Evolutionary conservation across 2,113 vertebrate genomes (phyloP), one percentile per base, ranked within the genome.

Genomic region (Terrapene triunguis): DNA sequence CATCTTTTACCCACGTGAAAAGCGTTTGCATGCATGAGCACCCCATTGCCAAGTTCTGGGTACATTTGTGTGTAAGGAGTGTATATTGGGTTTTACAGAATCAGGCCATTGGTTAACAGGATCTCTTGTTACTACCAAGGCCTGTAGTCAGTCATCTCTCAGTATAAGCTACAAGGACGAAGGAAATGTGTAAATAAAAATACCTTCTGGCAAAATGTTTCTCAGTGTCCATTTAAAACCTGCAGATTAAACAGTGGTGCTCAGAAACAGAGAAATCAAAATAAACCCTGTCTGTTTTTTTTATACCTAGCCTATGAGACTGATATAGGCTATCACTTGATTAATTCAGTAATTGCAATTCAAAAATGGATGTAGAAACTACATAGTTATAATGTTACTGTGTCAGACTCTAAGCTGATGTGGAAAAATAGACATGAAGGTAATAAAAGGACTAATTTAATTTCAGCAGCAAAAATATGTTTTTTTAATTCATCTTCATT

Each of bases 401-500:
- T 82, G 10, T 96, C 22, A 90, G 50, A 87, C 16, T 84, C 22
- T 54, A 90, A 93, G n/a, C 57, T 94, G 42, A 38, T 88, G 3
- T 62, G 19, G 80, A 62, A 90, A 87, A 83, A 62, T 32, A 80
- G 80, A 82, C 53, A 24, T 35, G 25, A 54, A 79, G 90, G 32
- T 85, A 96, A 62, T 87, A 21, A 88, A 89, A 97, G 78, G 2
- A 9, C 13, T 82, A 59, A 8, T 96, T 96, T 88, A 83, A 91
- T 87, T 92, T 94, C 47, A 87, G 53, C 29, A 89, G 19, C 9
- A 80, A 94, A 95, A 51, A 4, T 83, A 42, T 44, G 44, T 6
- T 44, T 57, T 92, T 94, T 96, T 80, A 91, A 92, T 96, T 44
- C 51, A 89, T 69, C 47, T 97, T 96, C 82, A 89, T 89, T 59